These are phyloP conservation scores for Danaus melanippus DNA, from an alignment of 1,140 invertebrate genomes.

Conservation along the genomic window DNA sequence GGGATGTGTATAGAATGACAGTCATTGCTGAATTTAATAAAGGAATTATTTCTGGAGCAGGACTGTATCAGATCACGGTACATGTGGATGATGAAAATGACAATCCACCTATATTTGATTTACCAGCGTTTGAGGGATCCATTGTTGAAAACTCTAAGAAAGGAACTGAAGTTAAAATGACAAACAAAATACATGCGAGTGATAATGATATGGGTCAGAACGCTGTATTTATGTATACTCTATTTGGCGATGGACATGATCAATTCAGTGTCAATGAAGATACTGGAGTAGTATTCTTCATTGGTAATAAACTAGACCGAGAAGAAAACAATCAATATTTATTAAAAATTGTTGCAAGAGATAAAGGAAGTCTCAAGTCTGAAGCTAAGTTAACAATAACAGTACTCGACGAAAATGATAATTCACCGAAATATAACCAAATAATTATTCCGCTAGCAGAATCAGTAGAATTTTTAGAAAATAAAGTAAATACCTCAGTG, in stretches of 20 bases:
- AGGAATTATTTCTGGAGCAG: slow-evolving; percentile 76
- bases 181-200: slow-evolving; percentile 76
- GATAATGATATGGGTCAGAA: slow-evolving; percentile 88
- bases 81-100: slow-evolving; percentile 92
- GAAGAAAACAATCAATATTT: slow-evolving; percentile 81
- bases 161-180: slow-evolving; percentile 81
- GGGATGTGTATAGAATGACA: slow-evolving; percentile 82
- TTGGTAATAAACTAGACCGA: slow-evolving; percentile 77
- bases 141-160: slow-evolving; percentile 84
- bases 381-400: slow-evolving; percentile 80
- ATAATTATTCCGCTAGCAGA: slow-evolving; percentile 78
- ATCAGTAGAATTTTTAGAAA: slow-evolving; percentile 76
- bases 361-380: slow-evolving; percentile 81
- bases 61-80: slow-evolving; percentile 84
- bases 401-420: slow-evolving; percentile 89
- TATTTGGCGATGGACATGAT: slow-evolving; percentile 83
- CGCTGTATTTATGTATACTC: slow-evolving; percentile 80
- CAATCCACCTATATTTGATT: slow-evolving; percentile 87
- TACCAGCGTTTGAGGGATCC: slow-evolving; percentile 80
- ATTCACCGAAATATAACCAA: slow-evolving; percentile 80
- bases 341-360: slow-evolving; percentile 81
- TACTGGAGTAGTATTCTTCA: slow-evolving; percentile 77
- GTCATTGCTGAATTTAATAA: slow-evolving; percentile 83
- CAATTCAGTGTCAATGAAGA: slow-evolving; percentile 83
- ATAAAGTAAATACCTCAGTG: slow-evolving; percentile 64